Base-by-base conservation (phyloP, 2,888 invertebrate genomes). In the Luffia ferchaultella region DNA sequence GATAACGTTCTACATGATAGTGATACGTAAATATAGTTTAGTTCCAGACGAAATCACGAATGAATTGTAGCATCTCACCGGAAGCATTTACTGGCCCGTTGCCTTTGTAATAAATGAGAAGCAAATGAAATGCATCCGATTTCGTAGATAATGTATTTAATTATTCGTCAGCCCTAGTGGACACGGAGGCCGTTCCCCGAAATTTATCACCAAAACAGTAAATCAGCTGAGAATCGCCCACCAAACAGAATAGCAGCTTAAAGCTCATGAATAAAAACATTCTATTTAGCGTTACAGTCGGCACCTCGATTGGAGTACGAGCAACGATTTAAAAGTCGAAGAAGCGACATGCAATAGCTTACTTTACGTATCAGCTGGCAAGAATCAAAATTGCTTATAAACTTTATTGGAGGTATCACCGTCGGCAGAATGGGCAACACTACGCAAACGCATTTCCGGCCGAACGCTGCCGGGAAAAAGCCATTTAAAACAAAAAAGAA, bases 381-480 rank as follows among this genome's bases (percentile, higher is more conserved):
- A 73, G 73, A 64, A 65, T 66, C 64, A 70, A 65, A 74, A 65
- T 78, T 58, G 70, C 62, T 63, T 69, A 66, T 65, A 64, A 67
- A 67, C 57, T 65, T 64, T 59, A 68, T 67, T 58, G 63, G 62
- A 66, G 63, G 62, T 80, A 70, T 59, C 62, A 65, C 74, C 63
- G 64, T 75, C 62, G 68, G 64, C 67, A 64, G 67, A 68, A 66
- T 62, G 58, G 70, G 70, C 68, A 76, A 69, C 73, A 78, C 74
- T 77, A 82, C 80, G 80, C 80, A 77, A 83, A 83, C 80, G 82
- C 83, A 83, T 83, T 82, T 83, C 83, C 83, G 82, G 78, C 65
- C 73, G 70, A 78, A 75, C 74, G 72, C 68, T 76, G 80, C 74
- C 82, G 82, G 83, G 83, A 79, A 83, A 83, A 83, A 79, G 79